Evolutionary conservation across 2,797 vertebrate genomes (phyloP).

Genomic region (Meriones psammophilus): DNA sequence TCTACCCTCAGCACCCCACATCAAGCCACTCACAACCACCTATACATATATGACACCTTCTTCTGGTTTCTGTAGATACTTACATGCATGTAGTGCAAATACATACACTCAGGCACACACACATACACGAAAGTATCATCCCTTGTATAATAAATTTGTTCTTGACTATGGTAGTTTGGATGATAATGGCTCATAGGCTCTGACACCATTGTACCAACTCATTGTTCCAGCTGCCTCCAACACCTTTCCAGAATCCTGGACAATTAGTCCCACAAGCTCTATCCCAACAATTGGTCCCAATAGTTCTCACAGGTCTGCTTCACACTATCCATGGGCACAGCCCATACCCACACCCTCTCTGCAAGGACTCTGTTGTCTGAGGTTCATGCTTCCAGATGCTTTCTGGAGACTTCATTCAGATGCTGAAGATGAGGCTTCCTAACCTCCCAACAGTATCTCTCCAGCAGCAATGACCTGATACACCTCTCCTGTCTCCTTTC

Average conservation of each 20-base stretch:
- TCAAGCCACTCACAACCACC: background rate
- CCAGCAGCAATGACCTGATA: background rate
- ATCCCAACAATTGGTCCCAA: too few species aligned
- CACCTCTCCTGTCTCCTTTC: background rate
- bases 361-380: background rate
- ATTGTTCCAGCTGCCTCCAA: background rate
- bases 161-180: background rate
- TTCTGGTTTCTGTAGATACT: background rate
- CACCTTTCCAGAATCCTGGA: too few species aligned
- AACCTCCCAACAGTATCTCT: too few species aligned
- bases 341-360: background rate
- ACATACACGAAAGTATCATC: background rate
- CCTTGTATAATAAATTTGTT: background rate
- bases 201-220: background rate
- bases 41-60: background rate
- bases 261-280: rapidly evolving
- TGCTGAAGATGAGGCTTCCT: background rate
- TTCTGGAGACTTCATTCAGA: background rate
- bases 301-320: background rate
- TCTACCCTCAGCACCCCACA: background rate
- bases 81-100: too few species aligned
- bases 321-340: rapidly evolving
- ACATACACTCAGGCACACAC: background rate
- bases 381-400: background rate
- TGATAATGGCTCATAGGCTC: background rate